Evolutionary conservation across 2,888 invertebrate genomes (phyloP).

Genomic region (Apocheima hispidaria): DNA sequence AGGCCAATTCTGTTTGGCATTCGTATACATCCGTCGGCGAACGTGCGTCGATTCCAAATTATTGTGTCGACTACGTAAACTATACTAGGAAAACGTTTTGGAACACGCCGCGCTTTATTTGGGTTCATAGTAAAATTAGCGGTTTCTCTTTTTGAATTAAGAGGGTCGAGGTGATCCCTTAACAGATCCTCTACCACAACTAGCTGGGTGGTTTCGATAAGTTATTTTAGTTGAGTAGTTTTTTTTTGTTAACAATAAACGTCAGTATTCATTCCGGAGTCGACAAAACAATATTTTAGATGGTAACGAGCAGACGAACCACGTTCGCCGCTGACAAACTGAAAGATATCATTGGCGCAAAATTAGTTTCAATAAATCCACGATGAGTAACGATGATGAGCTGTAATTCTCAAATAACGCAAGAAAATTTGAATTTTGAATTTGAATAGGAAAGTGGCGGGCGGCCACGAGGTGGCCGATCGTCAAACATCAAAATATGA

Average conservation of each 20-base stretch:
- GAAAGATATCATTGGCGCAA: neutral
- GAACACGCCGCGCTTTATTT: constrained; percentile 26
- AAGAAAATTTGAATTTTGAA: too few relatives aligned
- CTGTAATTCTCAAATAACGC: too few relatives aligned
- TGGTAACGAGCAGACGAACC: neutral
- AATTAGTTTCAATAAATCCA: too few relatives aligned
- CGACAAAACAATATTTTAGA: neutral
- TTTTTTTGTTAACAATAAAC: too few relatives aligned
- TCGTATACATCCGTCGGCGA: constrained; percentile 78
- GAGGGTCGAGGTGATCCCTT: constrained; percentile 13
- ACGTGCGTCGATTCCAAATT: constrained; percentile 71
- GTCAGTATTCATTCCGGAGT: too few relatives aligned
- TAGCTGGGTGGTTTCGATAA: neutral
- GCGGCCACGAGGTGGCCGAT: too few relatives aligned
- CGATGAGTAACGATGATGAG: too few relatives aligned
- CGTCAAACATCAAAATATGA: too few relatives aligned
- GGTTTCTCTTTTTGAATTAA: constrained; percentile 25
- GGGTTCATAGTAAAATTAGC: constrained; percentile 30
- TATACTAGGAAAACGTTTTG: constrained; percentile 39
- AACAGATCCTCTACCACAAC: neutral
- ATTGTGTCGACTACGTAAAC: constrained; percentile 61
- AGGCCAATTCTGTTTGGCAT: constrained; percentile 68
- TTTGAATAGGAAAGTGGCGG: too few relatives aligned
- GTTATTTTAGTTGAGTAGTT: neutral
- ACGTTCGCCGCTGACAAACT: neutral